Conservation (phyloP, 2,113 vertebrate species). For the Oncorhynchus masou region DNA sequence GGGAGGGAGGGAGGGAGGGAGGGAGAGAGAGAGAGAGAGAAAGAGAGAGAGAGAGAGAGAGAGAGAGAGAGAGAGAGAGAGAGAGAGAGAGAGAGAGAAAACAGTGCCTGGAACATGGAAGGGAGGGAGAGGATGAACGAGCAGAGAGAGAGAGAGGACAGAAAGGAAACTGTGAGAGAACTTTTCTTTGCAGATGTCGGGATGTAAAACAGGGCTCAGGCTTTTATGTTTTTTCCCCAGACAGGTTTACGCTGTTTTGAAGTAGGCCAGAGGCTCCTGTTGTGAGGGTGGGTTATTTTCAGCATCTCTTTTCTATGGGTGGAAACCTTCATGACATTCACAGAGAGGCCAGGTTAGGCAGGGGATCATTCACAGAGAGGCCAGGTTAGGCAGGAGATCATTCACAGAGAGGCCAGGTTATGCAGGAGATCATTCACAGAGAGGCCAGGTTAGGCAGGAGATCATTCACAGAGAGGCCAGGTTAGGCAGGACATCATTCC, state of each 20-base stretch:
- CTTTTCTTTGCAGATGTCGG: not conserved
- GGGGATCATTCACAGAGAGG: not conserved
- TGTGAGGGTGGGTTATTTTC: not conserved
- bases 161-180: too few relatives aligned
- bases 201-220: not conserved
- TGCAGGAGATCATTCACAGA: too few relatives aligned
- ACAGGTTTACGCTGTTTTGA: not conserved
- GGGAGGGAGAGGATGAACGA: not conserved
- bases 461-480: too few relatives aligned
- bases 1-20: not conserved
- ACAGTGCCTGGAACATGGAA: conserved; percentile 20
- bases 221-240: not conserved
- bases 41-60: too few relatives aligned
- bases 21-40: too few relatives aligned
- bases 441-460: too few relatives aligned
- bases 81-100: not conserved
- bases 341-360: not conserved
- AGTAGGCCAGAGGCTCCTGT: not conserved
- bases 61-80: not conserved
- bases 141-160: too few relatives aligned
- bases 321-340: not conserved
- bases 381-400: too few relatives aligned
- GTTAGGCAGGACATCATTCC: not conserved
- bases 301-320: not conserved
- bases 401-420: too few relatives aligned